A percentile compares a stretch with the other conserved stretches of the same genome.
Conservation (phyloP, 2,113 vertebrate species). For the Conger conger region DNA sequence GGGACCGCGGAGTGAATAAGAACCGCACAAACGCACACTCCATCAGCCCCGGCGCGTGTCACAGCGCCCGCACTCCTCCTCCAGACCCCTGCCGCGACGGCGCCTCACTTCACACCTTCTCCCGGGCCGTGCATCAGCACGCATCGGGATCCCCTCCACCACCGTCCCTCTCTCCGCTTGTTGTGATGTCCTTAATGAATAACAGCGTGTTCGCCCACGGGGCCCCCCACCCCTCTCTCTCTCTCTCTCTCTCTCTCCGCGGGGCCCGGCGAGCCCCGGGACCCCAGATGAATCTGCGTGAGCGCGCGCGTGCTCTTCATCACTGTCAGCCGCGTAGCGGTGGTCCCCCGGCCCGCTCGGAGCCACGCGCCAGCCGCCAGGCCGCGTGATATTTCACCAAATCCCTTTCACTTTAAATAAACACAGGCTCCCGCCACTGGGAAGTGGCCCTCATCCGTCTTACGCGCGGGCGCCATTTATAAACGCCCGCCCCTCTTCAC, state of each 20-base stretch:
- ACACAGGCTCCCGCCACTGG: slow-evolving; percentile 77
- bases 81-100: neutral
- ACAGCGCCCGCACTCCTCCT: neutral
- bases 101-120: neutral
- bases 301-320: slow-evolving; percentile 75
- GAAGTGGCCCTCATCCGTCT: slow-evolving; percentile 83
- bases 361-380: slow-evolving; percentile 81
- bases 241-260: slow-evolving; percentile 39
- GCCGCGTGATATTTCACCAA: slow-evolving; percentile 84
- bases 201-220: neutral
- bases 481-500: neutral
- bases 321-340: slow-evolving; percentile 78
- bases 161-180: neutral
- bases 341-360: slow-evolving; percentile 82
- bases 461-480: slow-evolving; percentile 40
- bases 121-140: neutral
- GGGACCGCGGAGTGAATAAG: neutral
- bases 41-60: neutral
- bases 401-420: slow-evolving; percentile 89
- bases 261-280: slow-evolving; percentile 52
- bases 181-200: slow-evolving; percentile 7
- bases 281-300: slow-evolving; percentile 80
- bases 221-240: slow-evolving; percentile 3
- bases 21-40: neutral
- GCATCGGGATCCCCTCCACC: neutral